Evolutionary conservation across 2,888 invertebrate species (phyloP).

Genomic region (Apeira syringaria): DNA sequence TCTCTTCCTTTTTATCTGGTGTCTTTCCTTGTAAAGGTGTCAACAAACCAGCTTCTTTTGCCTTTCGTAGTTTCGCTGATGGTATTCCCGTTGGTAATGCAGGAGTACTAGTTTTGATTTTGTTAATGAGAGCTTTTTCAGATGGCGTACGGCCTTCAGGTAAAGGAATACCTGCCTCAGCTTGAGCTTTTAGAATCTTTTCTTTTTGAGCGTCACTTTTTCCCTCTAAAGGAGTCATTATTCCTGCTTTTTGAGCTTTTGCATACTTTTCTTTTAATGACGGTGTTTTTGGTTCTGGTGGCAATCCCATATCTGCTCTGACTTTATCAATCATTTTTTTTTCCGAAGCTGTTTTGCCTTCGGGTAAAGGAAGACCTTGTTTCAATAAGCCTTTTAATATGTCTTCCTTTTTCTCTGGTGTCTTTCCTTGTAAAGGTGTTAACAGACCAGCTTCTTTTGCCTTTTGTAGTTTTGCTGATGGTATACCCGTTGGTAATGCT

Average conservation of each 20-base stretch:
- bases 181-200: constrained; percentile 33
- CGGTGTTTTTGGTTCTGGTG: constrained; percentile 37
- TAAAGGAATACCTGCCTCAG: constrained; percentile 33
- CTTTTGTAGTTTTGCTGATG: constrained; percentile 34
- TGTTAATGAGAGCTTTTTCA: constrained; percentile 36
- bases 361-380: constrained; percentile 33
- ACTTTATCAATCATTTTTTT: constrained; percentile 37
- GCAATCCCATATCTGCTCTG: constrained; percentile 33
- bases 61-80: constrained; percentile 31
- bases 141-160: constrained; percentile 41
- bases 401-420: constrained; percentile 35
- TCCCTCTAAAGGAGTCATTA: constrained; percentile 28
- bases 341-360: constrained; percentile 38
- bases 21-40: background rate
- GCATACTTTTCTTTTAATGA: constrained; percentile 30
- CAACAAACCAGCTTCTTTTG: constrained; percentile 31
- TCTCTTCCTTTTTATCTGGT: constrained; percentile 34
- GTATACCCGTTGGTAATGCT: background rate
- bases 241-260: constrained; percentile 29
- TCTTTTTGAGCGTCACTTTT: constrained; percentile 33
- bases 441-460: constrained; percentile 36
- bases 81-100: constrained; percentile 25
- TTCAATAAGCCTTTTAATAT: constrained; percentile 33
- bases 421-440: constrained; percentile 39
- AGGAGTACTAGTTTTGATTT: constrained; percentile 19